phyloP scores from a whole-genome alignment of 2,797 vertebrate species.

The Malacoctenus gilli region DNA sequence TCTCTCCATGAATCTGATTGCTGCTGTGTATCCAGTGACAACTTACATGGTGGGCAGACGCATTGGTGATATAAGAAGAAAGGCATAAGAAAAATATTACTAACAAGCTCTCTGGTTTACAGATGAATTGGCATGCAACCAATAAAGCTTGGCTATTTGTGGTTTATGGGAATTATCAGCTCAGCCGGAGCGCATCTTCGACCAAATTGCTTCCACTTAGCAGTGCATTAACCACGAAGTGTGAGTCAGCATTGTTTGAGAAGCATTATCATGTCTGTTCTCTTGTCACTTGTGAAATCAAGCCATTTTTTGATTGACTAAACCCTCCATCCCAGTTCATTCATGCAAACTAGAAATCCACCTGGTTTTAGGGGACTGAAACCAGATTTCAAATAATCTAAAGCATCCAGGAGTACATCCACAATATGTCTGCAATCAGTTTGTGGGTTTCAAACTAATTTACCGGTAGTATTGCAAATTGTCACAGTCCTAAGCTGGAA shows the following conservation, averaged over 20 bases:
- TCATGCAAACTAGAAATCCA: conserved; percentile 17
- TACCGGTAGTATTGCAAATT: conserved; percentile 12
- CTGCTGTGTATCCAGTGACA: conserved; percentile 12
- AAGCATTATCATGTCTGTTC: conserved; percentile 40
- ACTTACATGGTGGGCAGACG: conserved; percentile 19
- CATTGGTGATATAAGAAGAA: conserved; percentile 19
- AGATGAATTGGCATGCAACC: conserved; percentile 40
- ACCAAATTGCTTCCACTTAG: conserved; percentile 63
- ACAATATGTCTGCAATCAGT: conserved; percentile 16
- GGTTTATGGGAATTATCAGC: conserved; percentile 58
- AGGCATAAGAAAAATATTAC: conserved; percentile 14
- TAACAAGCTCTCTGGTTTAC: conserved; percentile 38
- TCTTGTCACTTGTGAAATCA: conserved; percentile 28
- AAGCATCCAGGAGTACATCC: conserved; percentile 30
- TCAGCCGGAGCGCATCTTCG: conserved; percentile 55
- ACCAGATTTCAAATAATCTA: conserved; percentile 26
- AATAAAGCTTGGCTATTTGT: conserved; percentile 60
- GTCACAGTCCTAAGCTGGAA: conserved; percentile 15
- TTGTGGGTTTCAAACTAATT: conserved; percentile 23
- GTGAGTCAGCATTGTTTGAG: conserved; percentile 54
- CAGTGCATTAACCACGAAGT: conserved; percentile 51
- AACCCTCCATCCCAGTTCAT: too few species aligned
- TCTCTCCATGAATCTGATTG: too few species aligned
- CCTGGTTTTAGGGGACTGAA: conserved; percentile 27
- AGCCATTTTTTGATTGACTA: too few species aligned